phyloP scores from a whole-genome alignment of 1,140 invertebrate genomes.

The Portunus trituberculatus region DNA sequence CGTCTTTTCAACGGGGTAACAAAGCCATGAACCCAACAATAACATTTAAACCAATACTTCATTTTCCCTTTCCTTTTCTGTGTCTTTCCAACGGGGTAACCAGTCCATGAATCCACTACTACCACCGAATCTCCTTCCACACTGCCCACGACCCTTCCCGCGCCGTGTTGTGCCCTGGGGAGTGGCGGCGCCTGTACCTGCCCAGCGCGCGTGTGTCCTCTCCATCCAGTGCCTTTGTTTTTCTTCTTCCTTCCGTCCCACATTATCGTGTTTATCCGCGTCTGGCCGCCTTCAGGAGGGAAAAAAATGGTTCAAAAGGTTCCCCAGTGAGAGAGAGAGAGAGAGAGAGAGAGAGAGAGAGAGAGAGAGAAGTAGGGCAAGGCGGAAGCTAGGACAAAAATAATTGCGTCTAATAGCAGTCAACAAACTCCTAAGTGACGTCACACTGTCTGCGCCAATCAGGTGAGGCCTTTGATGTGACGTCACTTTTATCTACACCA shows the following conservation, averaged over 20 bases:
- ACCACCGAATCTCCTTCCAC: not conserved
- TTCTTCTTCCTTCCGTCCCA: not conserved
- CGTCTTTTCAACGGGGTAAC: too few species aligned
- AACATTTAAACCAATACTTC: too few species aligned
- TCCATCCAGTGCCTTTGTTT: not conserved
- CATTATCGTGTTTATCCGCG: not conserved
- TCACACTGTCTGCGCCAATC: too few species aligned
- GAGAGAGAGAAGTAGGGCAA: slow-evolving; percentile 9
- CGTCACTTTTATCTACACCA: too few species aligned
- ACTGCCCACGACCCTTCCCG: not conserved
- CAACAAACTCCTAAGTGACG: too few species aligned
- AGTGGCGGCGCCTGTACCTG: not conserved
- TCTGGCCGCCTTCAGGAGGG: not conserved
- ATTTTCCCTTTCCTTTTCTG: too few species aligned
- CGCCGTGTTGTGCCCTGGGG: not conserved
- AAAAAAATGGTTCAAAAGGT: not conserved
- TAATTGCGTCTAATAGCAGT: too few species aligned
- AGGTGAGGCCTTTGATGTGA: too few species aligned
- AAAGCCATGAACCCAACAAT: too few species aligned
- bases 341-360: slow-evolving; percentile 3
- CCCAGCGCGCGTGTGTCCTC: not conserved
- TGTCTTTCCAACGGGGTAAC: too few species aligned
- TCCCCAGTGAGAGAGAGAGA: not conserved
- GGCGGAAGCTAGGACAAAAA: not conserved
- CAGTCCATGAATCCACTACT: too few species aligned